Evolutionary conservation across 2,797 vertebrate genomes (phyloP).

Genomic region (Denticeps clupeoides): DNA sequence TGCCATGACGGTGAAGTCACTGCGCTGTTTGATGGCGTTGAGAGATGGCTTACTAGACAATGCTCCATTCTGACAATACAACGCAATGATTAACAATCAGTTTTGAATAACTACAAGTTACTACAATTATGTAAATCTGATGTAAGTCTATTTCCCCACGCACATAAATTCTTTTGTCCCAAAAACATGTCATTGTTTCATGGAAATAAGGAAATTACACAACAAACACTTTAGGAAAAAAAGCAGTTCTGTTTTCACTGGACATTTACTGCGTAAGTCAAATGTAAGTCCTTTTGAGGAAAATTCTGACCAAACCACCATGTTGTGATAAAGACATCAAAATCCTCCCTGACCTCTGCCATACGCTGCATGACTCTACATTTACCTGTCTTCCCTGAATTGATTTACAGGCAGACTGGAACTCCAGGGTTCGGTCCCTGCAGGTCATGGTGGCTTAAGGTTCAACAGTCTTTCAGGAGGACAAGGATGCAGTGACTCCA

Average conservation of each 20-base stretch:
- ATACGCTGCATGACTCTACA: background rate
- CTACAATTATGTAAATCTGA: background rate
- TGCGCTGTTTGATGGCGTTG: slow-evolving; percentile 74
- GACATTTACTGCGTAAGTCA: no score
- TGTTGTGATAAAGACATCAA: no score
- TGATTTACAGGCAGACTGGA: slow-evolving; percentile 87
- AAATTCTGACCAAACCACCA: no score
- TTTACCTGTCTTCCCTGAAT: slow-evolving; percentile 80
- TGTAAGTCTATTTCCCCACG: no score
- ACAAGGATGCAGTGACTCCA: slow-evolving; percentile 2
- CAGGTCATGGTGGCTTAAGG: slow-evolving; percentile 72
- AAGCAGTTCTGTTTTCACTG: no score
- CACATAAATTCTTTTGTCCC: no score
- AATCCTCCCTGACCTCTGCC: no score
- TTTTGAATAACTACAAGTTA: background rate
- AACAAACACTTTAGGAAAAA: no score
- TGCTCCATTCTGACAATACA: slow-evolving; percentile 69
- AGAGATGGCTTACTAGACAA: slow-evolving; percentile 64
- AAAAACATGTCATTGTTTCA: no score
- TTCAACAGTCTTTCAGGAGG: background rate
- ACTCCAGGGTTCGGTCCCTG: slow-evolving; percentile 84
- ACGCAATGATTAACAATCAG: background rate
- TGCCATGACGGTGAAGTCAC: slow-evolving; percentile 88
- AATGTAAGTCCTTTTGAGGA: no score
- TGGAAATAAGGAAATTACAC: no score